These are phyloP conservation scores for Eulithis testata DNA, from an alignment of 2,888 invertebrate genomes.

Conservation along the genomic window DNA sequence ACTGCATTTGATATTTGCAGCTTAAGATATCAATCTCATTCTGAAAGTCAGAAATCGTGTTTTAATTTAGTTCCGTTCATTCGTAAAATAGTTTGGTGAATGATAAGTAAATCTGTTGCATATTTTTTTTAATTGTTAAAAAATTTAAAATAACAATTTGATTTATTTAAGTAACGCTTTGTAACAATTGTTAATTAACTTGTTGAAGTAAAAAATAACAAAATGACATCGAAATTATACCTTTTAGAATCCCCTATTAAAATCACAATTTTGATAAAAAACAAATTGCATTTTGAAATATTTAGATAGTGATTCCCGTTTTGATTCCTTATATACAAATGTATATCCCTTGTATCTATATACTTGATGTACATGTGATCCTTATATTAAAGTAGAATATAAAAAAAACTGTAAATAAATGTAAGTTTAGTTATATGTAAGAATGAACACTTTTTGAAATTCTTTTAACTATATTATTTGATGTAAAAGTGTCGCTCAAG, in stretches of 20 bases:
- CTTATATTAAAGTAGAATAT: slow-evolving; percentile 19
- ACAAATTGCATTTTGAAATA: slow-evolving; percentile 14
- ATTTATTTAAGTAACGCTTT: neutral
- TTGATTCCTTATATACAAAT: neutral
- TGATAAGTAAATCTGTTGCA: too few relatives aligned
- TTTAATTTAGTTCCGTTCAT: too few relatives aligned
- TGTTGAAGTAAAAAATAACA: neutral
- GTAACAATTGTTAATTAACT: neutral
- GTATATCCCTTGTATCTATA: slow-evolving; percentile 9
- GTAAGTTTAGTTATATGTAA: slow-evolving; percentile 17
- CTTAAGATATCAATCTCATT: slow-evolving; percentile 1
- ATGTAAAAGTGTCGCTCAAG: slow-evolving; percentile 23
- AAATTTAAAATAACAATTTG: too few relatives aligned
- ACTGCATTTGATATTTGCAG: slow-evolving; percentile 27
- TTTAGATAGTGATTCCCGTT: slow-evolving; percentile 20
- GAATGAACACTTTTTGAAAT: slow-evolving; percentile 33
- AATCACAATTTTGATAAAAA: slow-evolving; percentile 22
- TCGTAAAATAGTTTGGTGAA: too few relatives aligned
- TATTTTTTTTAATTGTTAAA: too few relatives aligned
- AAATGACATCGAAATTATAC: slow-evolving; percentile 10
- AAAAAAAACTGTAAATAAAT: slow-evolving; percentile 21
- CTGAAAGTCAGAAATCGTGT: neutral
- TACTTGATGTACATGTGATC: slow-evolving; percentile 33
- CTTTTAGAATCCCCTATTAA: slow-evolving; percentile 10
- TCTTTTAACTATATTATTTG: slow-evolving; percentile 34